Evolutionary conservation across 53 echinoderm and acorn worm genomes (phyloP).

Genomic region (Mesocentrotus franciscanus): DNA sequence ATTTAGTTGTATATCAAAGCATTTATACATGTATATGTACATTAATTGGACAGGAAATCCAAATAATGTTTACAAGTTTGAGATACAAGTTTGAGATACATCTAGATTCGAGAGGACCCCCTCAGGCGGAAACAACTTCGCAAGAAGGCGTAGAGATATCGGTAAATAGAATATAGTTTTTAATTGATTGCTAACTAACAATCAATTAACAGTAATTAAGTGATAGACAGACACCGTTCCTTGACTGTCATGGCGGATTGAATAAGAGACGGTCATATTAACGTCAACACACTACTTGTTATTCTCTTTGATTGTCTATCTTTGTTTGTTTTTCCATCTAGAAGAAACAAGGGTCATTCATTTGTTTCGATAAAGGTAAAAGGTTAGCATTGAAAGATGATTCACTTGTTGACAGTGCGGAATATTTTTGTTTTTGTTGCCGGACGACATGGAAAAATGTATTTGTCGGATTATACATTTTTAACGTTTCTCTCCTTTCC

Average conservation of each 20-base stretch:
- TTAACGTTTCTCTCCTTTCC: not conserved
- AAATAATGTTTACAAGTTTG: conserved; percentile 39
- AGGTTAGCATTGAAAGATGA: not conserved
- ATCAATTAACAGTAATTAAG: conserved; percentile 59
- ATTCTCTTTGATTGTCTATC: not conserved
- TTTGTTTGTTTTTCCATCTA: not conserved
- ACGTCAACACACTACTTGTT: not conserved
- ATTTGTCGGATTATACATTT: not conserved
- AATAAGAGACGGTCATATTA: not conserved
- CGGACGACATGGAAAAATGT: not conserved
- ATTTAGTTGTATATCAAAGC: not conserved
- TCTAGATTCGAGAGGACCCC: not conserved
- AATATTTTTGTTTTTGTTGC: not conserved
- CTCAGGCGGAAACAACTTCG: not conserved
- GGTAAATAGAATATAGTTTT: not conserved
- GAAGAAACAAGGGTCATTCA: too few species aligned
- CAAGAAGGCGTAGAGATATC: not conserved
- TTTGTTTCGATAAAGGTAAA: too few species aligned
- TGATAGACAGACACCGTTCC: conserved; percentile 13
- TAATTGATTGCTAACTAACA: conserved; percentile 50
- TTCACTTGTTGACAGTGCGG: not conserved
- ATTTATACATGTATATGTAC: not conserved
- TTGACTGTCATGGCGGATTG: not conserved
- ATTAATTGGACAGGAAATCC: not conserved
- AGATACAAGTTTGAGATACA: not conserved